Evolutionary conservation across 2,797 vertebrate genomes (phyloP), one percentile per base, ranked within the genome.

Genomic region (Sebastolobus alascanus): DNA sequence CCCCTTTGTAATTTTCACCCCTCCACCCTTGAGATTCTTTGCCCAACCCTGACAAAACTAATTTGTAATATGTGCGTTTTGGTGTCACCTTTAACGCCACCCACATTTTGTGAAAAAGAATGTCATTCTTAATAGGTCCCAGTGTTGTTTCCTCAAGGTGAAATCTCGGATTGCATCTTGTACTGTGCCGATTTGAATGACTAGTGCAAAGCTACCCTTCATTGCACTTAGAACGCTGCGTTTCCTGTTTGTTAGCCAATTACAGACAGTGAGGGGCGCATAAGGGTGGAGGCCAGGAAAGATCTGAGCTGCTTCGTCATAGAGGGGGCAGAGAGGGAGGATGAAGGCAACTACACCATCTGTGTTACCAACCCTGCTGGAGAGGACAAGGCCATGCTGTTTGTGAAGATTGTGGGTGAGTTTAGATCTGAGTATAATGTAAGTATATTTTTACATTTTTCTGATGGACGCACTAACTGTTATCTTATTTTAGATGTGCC

Each of bases 351-450:
- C 58, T 99, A 99, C 90, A 95, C 82, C 69, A 98, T 99, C 85
- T 91, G 90, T 46, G 97, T 99, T 33, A 94, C 94, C 83, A 99
- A 98, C 87, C 97, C 97, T 0, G 91, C 60, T 0, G 98, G 98
- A 73, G 97, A 98, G 79, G 97, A 98, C 37, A 95, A 96, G 82
- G 97, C 97, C 18, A 69, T 93, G 66, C 88, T 99, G 84, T 92
- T 95, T 70, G 22, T 99, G 73, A 96, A 96, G 87, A 97, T 99
- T 63, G 97, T 99, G 8, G 98, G 97, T 97, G 73, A 91, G 96
- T 84, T n/a, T 61, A 65, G 31, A 10, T 54, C 40, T 59, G 18
- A 3, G 2, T 43, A 4, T 13, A 64, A 29, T 2, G 33, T 27
- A 35, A 50, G 43, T 54, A 4, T 50, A n/a, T 22, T 59, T 35